These are phyloP conservation scores for Sminthurides aquaticus DNA, from an alignment of 2,888 invertebrate genomes.

Conservation along the genomic window DNA sequence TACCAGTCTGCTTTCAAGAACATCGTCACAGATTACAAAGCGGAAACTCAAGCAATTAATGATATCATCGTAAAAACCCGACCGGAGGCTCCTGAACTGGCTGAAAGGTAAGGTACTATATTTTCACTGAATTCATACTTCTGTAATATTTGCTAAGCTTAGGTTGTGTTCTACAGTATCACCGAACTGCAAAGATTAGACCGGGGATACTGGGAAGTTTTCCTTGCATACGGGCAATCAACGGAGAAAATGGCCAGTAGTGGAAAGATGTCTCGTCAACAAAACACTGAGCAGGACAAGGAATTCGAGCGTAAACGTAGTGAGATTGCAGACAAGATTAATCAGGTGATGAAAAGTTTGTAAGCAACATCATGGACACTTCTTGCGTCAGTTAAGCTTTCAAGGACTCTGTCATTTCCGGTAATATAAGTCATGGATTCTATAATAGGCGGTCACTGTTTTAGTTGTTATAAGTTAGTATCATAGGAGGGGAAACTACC, in stretches of 20 bases:
- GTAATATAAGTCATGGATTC: too few relatives aligned
- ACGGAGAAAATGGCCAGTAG: constrained; percentile 58
- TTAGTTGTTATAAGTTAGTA: too few relatives aligned
- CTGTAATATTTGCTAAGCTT: neutral
- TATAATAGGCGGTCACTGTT: too few relatives aligned
- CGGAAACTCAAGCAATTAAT: constrained; percentile 52
- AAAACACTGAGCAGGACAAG: constrained; percentile 56
- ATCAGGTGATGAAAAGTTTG: constrained; percentile 49
- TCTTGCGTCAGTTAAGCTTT: too few relatives aligned
- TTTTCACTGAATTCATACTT: neutral
- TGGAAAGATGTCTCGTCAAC: constrained; percentile 55
- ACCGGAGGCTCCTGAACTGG: constrained; percentile 55
- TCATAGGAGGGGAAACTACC: too few relatives aligned
- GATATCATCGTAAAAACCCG: constrained; percentile 54
- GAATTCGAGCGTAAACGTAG: constrained; percentile 54
- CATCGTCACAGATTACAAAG: constrained; percentile 56
- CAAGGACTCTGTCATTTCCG: too few relatives aligned
- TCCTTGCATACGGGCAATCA: constrained; percentile 50
- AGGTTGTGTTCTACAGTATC: constrained; percentile 21
- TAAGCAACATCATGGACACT: too few relatives aligned
- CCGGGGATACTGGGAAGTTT: constrained; percentile 45
- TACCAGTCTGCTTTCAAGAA: constrained; percentile 52
- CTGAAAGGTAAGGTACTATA: constrained; percentile 49
- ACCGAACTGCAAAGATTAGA: constrained; percentile 37
- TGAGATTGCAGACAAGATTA: constrained; percentile 53